Percentiles rank a stretch among this genome's conserved stretches.
Conservation (phyloP, 2,113 vertebrate species). For the Hepsetus odoe region DNA sequence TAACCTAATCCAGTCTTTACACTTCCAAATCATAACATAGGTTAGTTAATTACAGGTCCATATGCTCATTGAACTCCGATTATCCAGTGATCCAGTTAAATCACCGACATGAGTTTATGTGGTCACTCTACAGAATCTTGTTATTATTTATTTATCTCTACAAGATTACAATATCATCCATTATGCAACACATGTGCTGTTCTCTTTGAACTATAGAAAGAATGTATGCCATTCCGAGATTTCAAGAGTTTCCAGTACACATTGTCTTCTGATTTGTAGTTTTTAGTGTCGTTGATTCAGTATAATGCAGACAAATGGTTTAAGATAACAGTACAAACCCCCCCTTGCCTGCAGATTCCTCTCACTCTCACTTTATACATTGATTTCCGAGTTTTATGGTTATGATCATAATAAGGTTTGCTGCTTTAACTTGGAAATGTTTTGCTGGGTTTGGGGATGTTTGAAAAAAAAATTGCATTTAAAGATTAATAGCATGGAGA, state of each 20-base stretch:
- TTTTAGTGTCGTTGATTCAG: slow-evolving; percentile 25
- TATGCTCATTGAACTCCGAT: slow-evolving; percentile 3
- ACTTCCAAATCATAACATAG: slow-evolving; percentile 1
- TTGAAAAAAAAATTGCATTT: slow-evolving; percentile 27
- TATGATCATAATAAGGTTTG: slow-evolving; percentile 35
- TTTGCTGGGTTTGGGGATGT: slow-evolving; percentile 27
- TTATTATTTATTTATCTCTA: slow-evolving; percentile 62
- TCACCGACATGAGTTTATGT: background rate
- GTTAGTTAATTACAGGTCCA: slow-evolving; percentile 12
- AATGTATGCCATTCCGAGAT: slow-evolving; percentile 33
- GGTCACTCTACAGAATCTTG: slow-evolving; percentile 63
- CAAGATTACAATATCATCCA: slow-evolving; percentile 56
- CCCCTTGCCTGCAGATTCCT: slow-evolving; percentile 72
- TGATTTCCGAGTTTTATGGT: slow-evolving; percentile 58
- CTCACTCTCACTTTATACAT: slow-evolving; percentile 69
- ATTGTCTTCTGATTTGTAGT: slow-evolving; percentile 39
- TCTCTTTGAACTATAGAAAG: slow-evolving; percentile 71
- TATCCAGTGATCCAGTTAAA: slow-evolving; percentile 14
- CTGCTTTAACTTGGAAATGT: slow-evolving; percentile 31
- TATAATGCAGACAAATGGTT: slow-evolving; percentile 56
- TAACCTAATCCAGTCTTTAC: background rate
- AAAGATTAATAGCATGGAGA: slow-evolving; percentile 29
- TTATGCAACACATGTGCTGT: slow-evolving; percentile 67
- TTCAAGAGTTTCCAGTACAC: slow-evolving; percentile 20
- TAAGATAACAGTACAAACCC: slow-evolving; percentile 76